Base-by-base conservation (phyloP, 2,113 vertebrate species). In the Cacatua alba region DNA sequence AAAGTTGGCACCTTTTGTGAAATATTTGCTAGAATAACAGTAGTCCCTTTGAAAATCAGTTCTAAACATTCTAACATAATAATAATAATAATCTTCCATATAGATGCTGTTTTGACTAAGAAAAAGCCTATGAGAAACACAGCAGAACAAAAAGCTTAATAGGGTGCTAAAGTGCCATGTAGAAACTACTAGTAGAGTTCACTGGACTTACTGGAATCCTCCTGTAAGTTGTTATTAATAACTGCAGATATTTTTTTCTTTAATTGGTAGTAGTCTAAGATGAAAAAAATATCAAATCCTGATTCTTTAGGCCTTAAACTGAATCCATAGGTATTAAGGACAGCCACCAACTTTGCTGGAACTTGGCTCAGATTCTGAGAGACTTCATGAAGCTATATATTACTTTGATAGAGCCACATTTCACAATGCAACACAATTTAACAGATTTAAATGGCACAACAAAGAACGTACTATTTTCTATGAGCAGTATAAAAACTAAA, bases 361-460 rank as follows among this genome's bases (percentile, higher is more conserved):
- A 84, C 77, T 15, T 52, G 65, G 48, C 59, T 96, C 31, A 52
- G 88, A 23, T 35, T 79, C 28, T 13, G 13, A 76, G 41, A 64
- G 49, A 33, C 62, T 89, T 37, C 57, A 39, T 59, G 49, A 43
- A 76, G 55, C 74, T 67, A 49, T 94, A 79, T 92, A 88, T 95
- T 82, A 92, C 41, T 82, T 96, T 92, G 94, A 92, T 76, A 76
- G 94, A 91, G 72, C 74, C 82, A 82, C 80, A 84, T 93, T 96
- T 96, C 91, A 92, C 62, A 92, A 10, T 84, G 88, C 82, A 89
- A 72, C 4, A 4, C 71, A 92, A 94, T 94, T 95, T 91, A 96
- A 85, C 91, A 91, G 69, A 95, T 94, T 97, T 89, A 97, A 94
- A 95, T 94, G 92, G 92, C 80, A 91, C 80, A 92, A 95, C 96